A percentile compares a stretch with the other conserved stretches of the same genome.
Conservation (phyloP, 92 coral and sea anemone genomes). For the Nematostella vectensis region DNA sequence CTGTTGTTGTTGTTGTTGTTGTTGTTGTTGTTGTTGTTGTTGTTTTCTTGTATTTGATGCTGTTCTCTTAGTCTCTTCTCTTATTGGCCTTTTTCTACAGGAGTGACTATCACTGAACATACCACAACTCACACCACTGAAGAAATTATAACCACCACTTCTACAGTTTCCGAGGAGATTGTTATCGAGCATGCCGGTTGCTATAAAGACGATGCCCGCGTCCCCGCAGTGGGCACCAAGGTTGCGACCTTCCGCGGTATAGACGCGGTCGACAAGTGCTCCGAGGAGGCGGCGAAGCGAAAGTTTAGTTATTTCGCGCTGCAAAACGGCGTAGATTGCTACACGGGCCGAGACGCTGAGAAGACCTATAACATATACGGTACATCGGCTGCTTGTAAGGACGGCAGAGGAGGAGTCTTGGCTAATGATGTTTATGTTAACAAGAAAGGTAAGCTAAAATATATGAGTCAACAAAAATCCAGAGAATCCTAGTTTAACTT, state of each 20-base stretch:
- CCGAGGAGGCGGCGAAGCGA: not conserved
- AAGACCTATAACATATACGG: not conserved
- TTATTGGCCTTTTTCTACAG: not conserved
- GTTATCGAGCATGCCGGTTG: not conserved
- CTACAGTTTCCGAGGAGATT: not conserved
- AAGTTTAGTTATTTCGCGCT: not conserved
- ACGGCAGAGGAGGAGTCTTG: not conserved
- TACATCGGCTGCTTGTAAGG: not conserved
- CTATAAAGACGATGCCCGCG: too few species aligned
- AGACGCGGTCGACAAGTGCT: not conserved
- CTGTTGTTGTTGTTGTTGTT: too few species aligned
- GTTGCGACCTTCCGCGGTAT: not conserved
- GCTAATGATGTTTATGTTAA: slow-evolving; percentile 1
- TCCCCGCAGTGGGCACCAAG: not conserved
- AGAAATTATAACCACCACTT: not conserved
- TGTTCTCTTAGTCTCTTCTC: too few species aligned
- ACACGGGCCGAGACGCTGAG: not conserved
- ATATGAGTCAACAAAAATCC: too few species aligned
- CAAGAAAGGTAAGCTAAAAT: not conserved
- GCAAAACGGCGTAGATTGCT: not conserved
- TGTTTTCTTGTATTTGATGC: too few species aligned
- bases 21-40: too few species aligned
- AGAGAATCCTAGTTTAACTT: too few species aligned
- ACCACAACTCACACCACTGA: too few species aligned
- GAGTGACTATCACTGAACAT: too few species aligned